phyloP scores from a whole-genome alignment of 2,888 invertebrate genomes.

The Lagria hirta region DNA sequence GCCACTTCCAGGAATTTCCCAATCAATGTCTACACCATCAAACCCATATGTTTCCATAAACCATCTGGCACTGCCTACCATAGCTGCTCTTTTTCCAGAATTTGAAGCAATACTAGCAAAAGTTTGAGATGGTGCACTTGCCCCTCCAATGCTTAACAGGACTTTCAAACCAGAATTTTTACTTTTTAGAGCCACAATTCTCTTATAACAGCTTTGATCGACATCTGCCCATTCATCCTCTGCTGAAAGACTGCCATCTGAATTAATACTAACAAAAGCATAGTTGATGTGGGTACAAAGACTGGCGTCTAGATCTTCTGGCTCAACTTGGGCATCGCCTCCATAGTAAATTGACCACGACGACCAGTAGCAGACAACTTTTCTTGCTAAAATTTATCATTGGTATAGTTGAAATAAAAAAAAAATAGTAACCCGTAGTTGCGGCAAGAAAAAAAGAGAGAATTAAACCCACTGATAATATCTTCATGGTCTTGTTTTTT shows the following conservation, averaged over 20 bases:
- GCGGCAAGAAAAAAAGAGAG: too few relatives aligned
- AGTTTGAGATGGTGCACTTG: constrained; percentile 10
- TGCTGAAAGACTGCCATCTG: constrained; percentile 10
- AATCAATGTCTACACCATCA: constrained; percentile 70
- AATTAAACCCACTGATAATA: too few relatives aligned
- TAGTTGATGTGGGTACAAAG: constrained; percentile 21
- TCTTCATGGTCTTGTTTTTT: too few relatives aligned
- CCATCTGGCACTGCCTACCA: constrained; percentile 59
- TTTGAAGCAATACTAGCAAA: constrained; percentile 52
- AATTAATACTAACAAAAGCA: constrained; percentile 13
- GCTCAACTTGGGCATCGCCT: constrained; percentile 64
- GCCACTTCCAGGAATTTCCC: constrained; percentile 66
- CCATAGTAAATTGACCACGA: constrained; percentile 69
- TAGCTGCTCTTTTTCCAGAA: constrained; percentile 52
- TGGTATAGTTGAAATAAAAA: too few relatives aligned
- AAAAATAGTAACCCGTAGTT: too few relatives aligned
- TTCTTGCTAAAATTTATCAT: constrained; percentile 57
- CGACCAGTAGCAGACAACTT: constrained; percentile 71
- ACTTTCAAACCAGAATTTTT: constrained; percentile 58
- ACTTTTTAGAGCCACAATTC: constrained; percentile 58
- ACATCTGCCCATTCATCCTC: constrained; percentile 12
- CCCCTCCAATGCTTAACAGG: constrained; percentile 63
- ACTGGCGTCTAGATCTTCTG: constrained; percentile 58
- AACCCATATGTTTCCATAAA: constrained; percentile 61
- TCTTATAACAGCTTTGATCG: constrained; percentile 50